phyloP scores from a whole-genome alignment of 2,888 invertebrate genomes.

The Artemia sp. region DNA sequence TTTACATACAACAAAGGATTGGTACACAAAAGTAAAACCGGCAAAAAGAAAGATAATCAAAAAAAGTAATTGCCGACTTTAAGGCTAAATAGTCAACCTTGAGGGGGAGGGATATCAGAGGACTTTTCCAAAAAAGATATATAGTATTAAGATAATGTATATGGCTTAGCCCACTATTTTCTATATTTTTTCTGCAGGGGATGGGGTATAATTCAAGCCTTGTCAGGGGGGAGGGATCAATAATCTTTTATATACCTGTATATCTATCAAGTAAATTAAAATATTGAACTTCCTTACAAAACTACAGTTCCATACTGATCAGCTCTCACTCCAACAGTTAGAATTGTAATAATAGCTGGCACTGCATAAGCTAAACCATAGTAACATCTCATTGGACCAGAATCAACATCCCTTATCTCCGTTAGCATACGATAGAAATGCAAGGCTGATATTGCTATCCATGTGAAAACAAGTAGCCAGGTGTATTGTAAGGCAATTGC shows the following conservation, averaged over 20 bases:
- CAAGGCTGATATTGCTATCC: conserved; percentile 79
- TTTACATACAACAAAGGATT: too few relatives aligned
- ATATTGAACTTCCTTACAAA: conserved; percentile 49
- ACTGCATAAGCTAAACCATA: conserved; percentile 79
- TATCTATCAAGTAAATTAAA: conserved; percentile 19
- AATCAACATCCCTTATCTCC: conserved; percentile 88
- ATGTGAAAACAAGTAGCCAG: conserved; percentile 74
- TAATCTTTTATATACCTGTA: conserved; percentile 11
- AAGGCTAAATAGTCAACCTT: too few relatives aligned
- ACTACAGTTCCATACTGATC: conserved; percentile 86
- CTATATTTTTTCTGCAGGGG: too few relatives aligned
- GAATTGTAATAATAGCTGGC: conserved; percentile 73
- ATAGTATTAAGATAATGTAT: too few relatives aligned
- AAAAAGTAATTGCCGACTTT: too few relatives aligned
- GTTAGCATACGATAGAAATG: conserved; percentile 85
- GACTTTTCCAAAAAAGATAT: too few relatives aligned
- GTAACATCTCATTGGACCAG: conserved; percentile 78
- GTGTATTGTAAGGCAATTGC: conserved; percentile 84
- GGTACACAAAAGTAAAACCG: too few relatives aligned
- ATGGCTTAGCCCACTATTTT: too few relatives aligned
- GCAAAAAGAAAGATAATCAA: too few relatives aligned
- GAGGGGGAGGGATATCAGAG: too few relatives aligned
- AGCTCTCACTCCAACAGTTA: conserved; percentile 77
- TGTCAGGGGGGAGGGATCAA: too few relatives aligned
- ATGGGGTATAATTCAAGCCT: too few relatives aligned